Base-by-base conservation (phyloP, 2,888 invertebrate species). In the Drosophila aldrichi region DNA sequence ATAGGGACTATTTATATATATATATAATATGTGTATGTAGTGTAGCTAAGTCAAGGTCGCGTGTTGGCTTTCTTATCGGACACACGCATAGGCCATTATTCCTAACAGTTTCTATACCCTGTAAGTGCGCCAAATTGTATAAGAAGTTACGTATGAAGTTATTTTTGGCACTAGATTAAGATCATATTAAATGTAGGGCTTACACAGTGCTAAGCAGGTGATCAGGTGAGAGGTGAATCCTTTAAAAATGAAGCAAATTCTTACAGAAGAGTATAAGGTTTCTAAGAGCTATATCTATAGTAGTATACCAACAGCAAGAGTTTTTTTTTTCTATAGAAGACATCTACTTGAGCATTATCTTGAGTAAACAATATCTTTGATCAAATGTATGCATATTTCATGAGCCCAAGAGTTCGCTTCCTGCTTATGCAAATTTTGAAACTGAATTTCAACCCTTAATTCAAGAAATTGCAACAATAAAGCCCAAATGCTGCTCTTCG, bases 41-140 rank as follows among this genome's bases (percentile, higher is more conserved):
- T 46, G 44, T 10, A 55, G 51, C 46, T 77, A 56, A 51, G 62
- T 62, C 86, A 82, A 82, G 82, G 82, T 77, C 82, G 74, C 59
- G 36, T 54, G 56, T 52, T 41, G 55, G 49, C 41, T 66, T 68
- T 56, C 57, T 61, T 71, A 76, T 71, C 66, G 67, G 32, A 40
- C 38, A 40, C 58, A 61, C 65, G 59, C 69, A 70, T 14, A 46
- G 34, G 16, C 48, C 25, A 34, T 57, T 44, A 22, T 58, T 38
- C 34, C 8, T 14, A 14, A 16, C 12, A 10, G 36, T 22, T 14
- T 22, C 14, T 36, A 18, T 74, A 57, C 43, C 32, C 51, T 57
- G 25, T 18, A 54, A 44, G 2, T 36, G 14, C 5, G 43, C 32
- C 8, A 38, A 38, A 29, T 14, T 29, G 29, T 18, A 2, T 41